Conservation (phyloP, 2,797 vertebrate species). For the Chiroxiphia lanceolata region DNA sequence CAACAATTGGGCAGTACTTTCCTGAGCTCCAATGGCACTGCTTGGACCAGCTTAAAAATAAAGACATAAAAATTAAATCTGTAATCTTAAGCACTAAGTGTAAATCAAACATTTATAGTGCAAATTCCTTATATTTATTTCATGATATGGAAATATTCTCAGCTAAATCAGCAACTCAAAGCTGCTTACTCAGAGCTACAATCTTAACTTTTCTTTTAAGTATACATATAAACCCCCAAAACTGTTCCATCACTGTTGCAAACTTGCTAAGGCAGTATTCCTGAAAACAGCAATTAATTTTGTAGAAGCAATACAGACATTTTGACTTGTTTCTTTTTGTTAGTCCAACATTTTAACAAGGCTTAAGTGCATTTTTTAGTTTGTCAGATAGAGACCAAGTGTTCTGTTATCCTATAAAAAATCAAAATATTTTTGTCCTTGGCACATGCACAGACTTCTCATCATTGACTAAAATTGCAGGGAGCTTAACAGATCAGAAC, state of each 20-base stretch:
- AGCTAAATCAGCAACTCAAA: background rate
- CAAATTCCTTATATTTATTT: background rate
- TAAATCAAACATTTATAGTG: background rate
- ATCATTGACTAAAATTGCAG: background rate
- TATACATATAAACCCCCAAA: background rate
- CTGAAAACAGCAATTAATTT: background rate
- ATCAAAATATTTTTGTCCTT: background rate
- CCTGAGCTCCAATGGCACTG: conserved; percentile 85
- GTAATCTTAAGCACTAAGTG: background rate
- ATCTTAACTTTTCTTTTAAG: background rate
- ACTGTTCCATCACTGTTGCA: background rate
- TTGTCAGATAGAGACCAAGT: background rate
- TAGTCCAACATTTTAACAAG: background rate
- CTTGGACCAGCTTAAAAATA: conserved; percentile 79
- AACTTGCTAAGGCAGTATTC: background rate
- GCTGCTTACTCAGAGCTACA: background rate
- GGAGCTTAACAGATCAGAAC: background rate
- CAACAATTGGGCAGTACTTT: conserved; percentile 94
- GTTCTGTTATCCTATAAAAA: background rate
- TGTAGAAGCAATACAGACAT: background rate
- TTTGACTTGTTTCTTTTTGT: background rate
- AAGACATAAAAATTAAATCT: background rate
- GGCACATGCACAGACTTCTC: background rate
- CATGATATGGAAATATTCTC: background rate
- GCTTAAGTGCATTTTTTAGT: background rate